A percentile compares a stretch with the other conserved stretches of the same genome.
Evolutionary conservation across 2,113 vertebrate species (phyloP).

Genomic region (Colinus virginianus): DNA sequence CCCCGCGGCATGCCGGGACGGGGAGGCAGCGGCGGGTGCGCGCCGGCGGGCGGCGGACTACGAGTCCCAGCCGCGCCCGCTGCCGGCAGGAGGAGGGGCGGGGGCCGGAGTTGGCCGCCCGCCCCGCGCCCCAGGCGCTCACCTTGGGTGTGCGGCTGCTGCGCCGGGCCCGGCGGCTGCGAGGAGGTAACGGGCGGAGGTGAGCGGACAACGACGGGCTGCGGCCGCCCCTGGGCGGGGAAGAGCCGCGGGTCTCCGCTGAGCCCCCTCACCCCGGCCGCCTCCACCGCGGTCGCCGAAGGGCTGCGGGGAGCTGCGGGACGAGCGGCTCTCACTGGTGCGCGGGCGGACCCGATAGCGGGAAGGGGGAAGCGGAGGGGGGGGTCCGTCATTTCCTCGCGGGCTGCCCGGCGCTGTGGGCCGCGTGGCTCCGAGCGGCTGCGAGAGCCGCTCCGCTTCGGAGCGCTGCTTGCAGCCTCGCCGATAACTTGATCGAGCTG

Average conservation of each 20-base stretch:
- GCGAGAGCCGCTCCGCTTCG: neutral
- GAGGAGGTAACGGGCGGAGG: neutral
- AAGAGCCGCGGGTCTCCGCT: too few relatives aligned
- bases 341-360: too few relatives aligned
- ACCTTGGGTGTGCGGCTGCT: neutral
- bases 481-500: accelerated
- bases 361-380: too few relatives aligned
- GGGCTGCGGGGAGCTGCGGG: too few relatives aligned
- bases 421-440: neutral
- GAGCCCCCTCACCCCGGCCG: too few relatives aligned
- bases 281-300: too few relatives aligned
- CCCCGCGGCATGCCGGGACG: slow-evolving; percentile 11
- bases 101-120: neutral
- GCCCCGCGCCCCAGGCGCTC: neutral
- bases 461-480: neutral
- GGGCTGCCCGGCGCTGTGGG: too few relatives aligned
- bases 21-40: neutral
- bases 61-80: slow-evolving; percentile 23
- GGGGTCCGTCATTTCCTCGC: neutral
- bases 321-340: too few relatives aligned
- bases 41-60: neutral
- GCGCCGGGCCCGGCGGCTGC: neutral
- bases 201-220: neutral
- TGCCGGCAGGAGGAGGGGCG: neutral
- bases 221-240: too few relatives aligned